Evolutionary conservation across 2,888 invertebrate species (phyloP).

Genomic region (Hyposoter didymator): DNA sequence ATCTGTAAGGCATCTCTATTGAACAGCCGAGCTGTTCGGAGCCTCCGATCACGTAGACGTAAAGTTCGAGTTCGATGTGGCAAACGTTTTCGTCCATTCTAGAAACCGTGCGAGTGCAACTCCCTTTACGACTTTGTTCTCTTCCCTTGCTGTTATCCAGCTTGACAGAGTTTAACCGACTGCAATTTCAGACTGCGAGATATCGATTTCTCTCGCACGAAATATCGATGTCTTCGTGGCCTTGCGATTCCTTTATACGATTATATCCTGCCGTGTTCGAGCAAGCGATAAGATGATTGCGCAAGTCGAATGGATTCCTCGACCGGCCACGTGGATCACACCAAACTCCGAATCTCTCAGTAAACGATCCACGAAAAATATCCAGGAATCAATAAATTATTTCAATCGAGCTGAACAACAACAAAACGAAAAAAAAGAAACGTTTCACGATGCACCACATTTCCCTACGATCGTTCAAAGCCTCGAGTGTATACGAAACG

Average conservation of each 20-base stretch:
- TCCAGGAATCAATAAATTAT: background rate
- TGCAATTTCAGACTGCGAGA: conserved; percentile 9
- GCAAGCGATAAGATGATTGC: conserved; percentile 1
- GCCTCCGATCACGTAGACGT: conserved; percentile 76
- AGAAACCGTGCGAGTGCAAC: conserved; percentile 20
- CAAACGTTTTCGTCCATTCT: conserved; percentile 63
- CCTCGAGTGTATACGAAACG: too few species aligned
- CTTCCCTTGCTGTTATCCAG: conserved; percentile 4
- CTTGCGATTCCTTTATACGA: background rate
- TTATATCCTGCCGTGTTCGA: background rate
- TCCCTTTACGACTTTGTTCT: background rate
- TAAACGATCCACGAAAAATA: background rate
- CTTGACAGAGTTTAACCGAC: conserved; percentile 35
- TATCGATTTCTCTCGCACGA: conserved; percentile 31
- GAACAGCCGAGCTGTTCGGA: conserved; percentile 77
- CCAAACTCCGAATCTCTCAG: background rate
- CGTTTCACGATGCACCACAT: too few species aligned
- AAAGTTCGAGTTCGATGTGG: conserved; percentile 70
- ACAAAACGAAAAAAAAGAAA: too few species aligned
- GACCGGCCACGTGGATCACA: background rate
- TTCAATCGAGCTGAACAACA: background rate
- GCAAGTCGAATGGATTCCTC: background rate
- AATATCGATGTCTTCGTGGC: conserved; percentile 40
- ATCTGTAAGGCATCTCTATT: conserved; percentile 76
- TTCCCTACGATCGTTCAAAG: too few species aligned